A percentile compares a stretch with the other conserved stretches of the same genome.
These are phyloP conservation scores for Drosophila simulans DNA, from an alignment of 1,140 invertebrate species.

Conservation along the genomic window DNA sequence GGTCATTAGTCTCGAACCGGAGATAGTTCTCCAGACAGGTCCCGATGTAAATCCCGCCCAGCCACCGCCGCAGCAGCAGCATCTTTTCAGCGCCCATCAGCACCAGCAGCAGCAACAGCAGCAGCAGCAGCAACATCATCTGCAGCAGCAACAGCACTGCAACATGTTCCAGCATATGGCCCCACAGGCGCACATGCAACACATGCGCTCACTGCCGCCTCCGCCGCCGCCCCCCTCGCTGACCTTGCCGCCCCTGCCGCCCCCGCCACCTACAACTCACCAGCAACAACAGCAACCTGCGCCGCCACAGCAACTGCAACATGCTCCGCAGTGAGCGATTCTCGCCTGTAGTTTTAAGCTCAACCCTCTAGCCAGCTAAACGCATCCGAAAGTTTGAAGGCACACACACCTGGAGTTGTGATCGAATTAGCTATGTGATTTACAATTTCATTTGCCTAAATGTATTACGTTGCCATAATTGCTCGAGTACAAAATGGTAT, in stretches of 20 bases:
- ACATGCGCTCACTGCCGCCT: slow-evolving; percentile 69
- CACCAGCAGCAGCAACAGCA: slow-evolving; percentile 68
- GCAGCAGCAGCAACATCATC: slow-evolving; percentile 62
- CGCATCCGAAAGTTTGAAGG: slow-evolving; percentile 24
- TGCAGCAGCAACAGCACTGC: slow-evolving; percentile 73
- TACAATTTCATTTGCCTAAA: not conserved
- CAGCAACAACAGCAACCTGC: slow-evolving; percentile 66
- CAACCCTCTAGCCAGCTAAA: slow-evolving; percentile 49
- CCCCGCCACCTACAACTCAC: slow-evolving; percentile 64
- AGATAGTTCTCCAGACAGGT: slow-evolving; percentile 79
- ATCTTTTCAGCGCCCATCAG: slow-evolving; percentile 68
- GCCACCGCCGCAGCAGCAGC: slow-evolving; percentile 66
- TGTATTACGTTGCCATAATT: slow-evolving; percentile 4
- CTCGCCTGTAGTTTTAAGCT: slow-evolving; percentile 55
- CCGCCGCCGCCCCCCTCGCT: slow-evolving; percentile 45
- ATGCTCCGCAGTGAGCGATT: slow-evolving; percentile 46
- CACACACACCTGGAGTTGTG: slow-evolving; percentile 43
- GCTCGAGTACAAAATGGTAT: slow-evolving; percentile 1
- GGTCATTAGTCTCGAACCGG: slow-evolving; percentile 75
- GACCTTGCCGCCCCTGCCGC: slow-evolving; percentile 47
- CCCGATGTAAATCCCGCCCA: slow-evolving; percentile 73
- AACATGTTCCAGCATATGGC: slow-evolving; percentile 84
- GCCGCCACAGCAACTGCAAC: slow-evolving; percentile 59
- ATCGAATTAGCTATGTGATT: slow-evolving; percentile 20
- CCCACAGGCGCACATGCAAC: slow-evolving; percentile 77